Base-by-base conservation (phyloP, 2,113 vertebrate genomes). In the Trematomus loennbergii region DNA sequence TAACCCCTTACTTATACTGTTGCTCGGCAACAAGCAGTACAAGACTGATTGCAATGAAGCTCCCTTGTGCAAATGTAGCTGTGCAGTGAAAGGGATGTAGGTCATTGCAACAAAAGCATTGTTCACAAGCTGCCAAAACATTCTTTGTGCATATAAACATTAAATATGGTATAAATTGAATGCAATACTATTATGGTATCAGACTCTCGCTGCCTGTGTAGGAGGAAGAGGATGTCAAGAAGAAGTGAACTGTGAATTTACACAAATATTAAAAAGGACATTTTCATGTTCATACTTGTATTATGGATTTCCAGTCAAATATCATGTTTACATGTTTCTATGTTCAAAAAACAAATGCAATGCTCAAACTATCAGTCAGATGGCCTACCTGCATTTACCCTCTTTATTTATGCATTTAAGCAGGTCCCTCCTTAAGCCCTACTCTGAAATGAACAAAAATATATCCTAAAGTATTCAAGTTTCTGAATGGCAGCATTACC, bases 1-100 rank as follows among this genome's bases (percentile, higher is more conserved):
- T 92, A 87, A 93, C 92, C 92, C 87, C 70, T 86, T 85, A 72
- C 74, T 84, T 81, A 65, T 71, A 49, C 65, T 77, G 88, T 69
- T 84, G 73, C 74, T 55, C 74, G 49, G 82, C 82, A 88, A 68
- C 79, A 63, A 61, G 59, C 65, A 71, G 67, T 59, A 78, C 66
- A 83, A 88, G 83, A 92, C 69, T 82, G 84, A 91, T 87, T 81
- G 87, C 74, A 54, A 66, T 25, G 79, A 64, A 78, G 64, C 59
- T 79, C 79, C 75, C 75, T 60, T 50, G 76, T 85, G 79, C 80
- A 84, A 76, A 40, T 61, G 61, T 65, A 71, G 61, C 74, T 84
- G 67, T 79, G 77, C 64, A 58, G 66, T 79, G 65, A 82, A 78
- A 9, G 18, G 22, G 69, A 89, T 90, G 77, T 88, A 85, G 88